Percentiles rank a stretch among this genome's conserved stretches.
These are phyloP conservation scores for Notothenia coriiceps DNA, from an alignment of 2,113 vertebrate species.

Conservation along the genomic window DNA sequence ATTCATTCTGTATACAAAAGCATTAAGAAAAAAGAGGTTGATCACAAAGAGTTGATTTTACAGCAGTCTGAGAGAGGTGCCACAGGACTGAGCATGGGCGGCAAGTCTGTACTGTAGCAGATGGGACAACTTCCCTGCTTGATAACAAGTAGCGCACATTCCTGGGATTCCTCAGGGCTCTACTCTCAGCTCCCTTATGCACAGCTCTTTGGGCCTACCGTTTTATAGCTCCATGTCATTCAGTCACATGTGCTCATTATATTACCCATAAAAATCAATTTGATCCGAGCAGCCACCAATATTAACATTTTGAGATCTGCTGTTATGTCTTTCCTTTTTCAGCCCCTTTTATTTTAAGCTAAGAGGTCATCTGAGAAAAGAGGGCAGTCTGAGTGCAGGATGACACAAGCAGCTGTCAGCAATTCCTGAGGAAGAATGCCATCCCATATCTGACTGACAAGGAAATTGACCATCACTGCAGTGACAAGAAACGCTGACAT, in stretches of 20 bases:
- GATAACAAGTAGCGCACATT: conserved; percentile 67
- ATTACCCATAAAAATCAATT: conserved; percentile 52
- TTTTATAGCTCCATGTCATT: conserved; percentile 36
- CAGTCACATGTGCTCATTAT: conserved; percentile 40
- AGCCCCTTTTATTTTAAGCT: conserved; percentile 44
- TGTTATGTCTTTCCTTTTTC: conserved; percentile 33
- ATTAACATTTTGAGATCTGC: conserved; percentile 48
- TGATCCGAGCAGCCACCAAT: conserved; percentile 18
- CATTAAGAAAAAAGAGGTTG: background rate
- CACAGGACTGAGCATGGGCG: conserved; percentile 6
- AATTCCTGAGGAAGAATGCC: conserved; percentile 41
- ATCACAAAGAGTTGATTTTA: conserved; percentile 16
- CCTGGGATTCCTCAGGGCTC: conserved; percentile 52
- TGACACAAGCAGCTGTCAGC: conserved; percentile 64
- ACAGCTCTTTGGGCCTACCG: conserved; percentile 22
- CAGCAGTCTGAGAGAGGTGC: conserved; percentile 21
- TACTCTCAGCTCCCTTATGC: conserved; percentile 15
- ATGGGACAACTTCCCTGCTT: conserved; percentile 47
- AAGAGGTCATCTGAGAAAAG: conserved; percentile 29
- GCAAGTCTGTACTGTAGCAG: conserved; percentile 47
- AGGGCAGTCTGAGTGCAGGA: conserved; percentile 18
- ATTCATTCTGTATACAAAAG: conserved; percentile 5
- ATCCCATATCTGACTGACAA: conserved; percentile 51
- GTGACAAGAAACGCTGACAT: conserved; percentile 56
- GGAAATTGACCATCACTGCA: conserved; percentile 59